Evolutionary conservation across 2,888 invertebrate species (phyloP).

Genomic region (Kryphioiulus occultus): DNA sequence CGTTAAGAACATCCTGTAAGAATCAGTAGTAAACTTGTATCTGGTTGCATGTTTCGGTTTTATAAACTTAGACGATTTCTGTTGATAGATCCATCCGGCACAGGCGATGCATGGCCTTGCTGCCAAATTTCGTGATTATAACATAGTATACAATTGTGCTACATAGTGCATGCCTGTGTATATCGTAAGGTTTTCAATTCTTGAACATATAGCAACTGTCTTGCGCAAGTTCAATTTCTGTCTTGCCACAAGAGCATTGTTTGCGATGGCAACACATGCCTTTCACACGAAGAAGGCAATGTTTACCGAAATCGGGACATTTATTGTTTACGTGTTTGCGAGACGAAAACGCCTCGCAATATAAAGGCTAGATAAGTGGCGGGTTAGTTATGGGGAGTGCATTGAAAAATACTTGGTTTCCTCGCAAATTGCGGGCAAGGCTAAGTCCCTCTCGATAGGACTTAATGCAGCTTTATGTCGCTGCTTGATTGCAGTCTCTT

Average conservation of each 20-base stretch:
- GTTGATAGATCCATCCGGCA: no score
- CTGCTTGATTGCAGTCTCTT: conserved; percentile 16
- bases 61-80: no score
- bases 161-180: background rate
- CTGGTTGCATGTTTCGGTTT: no score
- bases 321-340: conserved; percentile 40
- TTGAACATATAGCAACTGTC: background rate
- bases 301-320: conserved; percentile 31
- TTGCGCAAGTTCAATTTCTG: background rate
- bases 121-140: background rate
- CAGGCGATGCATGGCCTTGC: no score
- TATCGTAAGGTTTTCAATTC: background rate
- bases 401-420: conserved; percentile 33
- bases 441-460: background rate
- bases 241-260: background rate
- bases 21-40: no score
- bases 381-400: conserved; percentile 8
- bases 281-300: background rate
- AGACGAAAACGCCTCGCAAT: background rate
- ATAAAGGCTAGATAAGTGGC: background rate
- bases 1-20: no score
- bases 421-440: conserved; percentile 20
- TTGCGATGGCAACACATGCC: background rate
- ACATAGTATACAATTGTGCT: background rate
- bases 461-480: background rate